phyloP scores from a whole-genome alignment of 2,113 vertebrate species.

The Tychaedon coryphoeus region DNA sequence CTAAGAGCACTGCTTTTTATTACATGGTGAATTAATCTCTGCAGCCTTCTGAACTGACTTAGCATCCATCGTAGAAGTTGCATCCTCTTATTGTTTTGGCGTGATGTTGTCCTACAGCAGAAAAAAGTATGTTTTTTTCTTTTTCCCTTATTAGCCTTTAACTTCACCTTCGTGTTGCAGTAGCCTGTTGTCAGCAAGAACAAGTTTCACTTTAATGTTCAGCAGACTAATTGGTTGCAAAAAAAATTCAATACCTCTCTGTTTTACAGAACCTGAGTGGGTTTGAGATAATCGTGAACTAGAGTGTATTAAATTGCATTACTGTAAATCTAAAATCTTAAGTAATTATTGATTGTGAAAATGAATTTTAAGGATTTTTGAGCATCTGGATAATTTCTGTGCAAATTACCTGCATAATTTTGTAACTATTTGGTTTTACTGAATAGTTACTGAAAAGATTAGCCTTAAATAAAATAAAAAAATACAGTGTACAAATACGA shows the following conservation, averaged over 20 bases:
- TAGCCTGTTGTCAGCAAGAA: not conserved
- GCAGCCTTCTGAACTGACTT: not conserved
- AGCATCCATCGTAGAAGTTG: not conserved
- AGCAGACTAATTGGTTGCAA: not conserved
- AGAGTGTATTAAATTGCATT: not conserved
- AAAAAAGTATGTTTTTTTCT: not conserved
- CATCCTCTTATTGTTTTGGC: not conserved
- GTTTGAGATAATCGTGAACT: not conserved
- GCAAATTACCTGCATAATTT: not conserved
- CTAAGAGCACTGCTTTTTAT: not conserved
- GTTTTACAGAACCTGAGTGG: not conserved
- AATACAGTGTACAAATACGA: not conserved
- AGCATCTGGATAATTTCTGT: not conserved
- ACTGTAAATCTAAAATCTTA: not conserved
- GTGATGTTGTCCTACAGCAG: not conserved
- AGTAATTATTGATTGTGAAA: not conserved
- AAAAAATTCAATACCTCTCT: not conserved
- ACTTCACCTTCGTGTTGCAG: not conserved
- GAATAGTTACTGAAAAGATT: not conserved
- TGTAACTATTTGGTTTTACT: not conserved
- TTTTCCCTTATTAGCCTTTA: not conserved
- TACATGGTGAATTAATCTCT: not conserved
- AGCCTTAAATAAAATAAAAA: not conserved
- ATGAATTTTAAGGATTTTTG: constrained; percentile 19
- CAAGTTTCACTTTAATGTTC: not conserved